Evolutionary conservation across 2,888 invertebrate genomes (phyloP), one percentile per base, ranked within the genome.

Genomic region (Drosophila heteroneura): DNA sequence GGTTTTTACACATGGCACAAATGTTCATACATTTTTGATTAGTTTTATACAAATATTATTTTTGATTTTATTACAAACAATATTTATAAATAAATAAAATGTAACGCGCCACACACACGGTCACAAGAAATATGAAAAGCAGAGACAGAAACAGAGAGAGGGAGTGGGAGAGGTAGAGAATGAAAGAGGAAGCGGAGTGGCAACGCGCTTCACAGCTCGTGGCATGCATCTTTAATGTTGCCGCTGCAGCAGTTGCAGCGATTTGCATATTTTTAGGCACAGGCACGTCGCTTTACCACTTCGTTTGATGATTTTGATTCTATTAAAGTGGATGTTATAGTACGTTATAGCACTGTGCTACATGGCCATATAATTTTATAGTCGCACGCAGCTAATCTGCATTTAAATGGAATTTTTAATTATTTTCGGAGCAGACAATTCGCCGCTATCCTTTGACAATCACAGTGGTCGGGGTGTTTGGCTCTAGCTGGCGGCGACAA

Each of bases 341-440:
- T 41, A n/a, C 22, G n/a, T 12, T 57, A n/a, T 57, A 10, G 10
- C 30, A 41, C 16, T 22, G 52, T 47, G 32, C 67, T 59, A 57
- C 53, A 71, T 58, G 52, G 32, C 62, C 49, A 88, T 88, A 86
- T 86, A 81, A 87, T 82, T 82, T 74, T 82, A 80, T 77, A 81
- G 89, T 70, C 62, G 74, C 76, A 74, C 81, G 85, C 76, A 86
- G 82, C 87, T 88, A 88, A 88, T 88, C 87, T 88, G 87, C 87
- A 88, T 88, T 88, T 88, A 89, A 88, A 88, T 88, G 87, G 91
- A 89, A 86, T 90, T 88, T 90, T 88, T 90, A 88, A 88, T 90
- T 88, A 88, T 86, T 90, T 90, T 79, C 81, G 64, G 79, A 68
- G 82, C 72, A 79, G 67, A 59, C 75, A 65, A 58, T 71, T 39